These are phyloP conservation scores for Pseudorectes ferrugineus DNA, from an alignment of 2,113 vertebrate species.

Conservation along the genomic window DNA sequence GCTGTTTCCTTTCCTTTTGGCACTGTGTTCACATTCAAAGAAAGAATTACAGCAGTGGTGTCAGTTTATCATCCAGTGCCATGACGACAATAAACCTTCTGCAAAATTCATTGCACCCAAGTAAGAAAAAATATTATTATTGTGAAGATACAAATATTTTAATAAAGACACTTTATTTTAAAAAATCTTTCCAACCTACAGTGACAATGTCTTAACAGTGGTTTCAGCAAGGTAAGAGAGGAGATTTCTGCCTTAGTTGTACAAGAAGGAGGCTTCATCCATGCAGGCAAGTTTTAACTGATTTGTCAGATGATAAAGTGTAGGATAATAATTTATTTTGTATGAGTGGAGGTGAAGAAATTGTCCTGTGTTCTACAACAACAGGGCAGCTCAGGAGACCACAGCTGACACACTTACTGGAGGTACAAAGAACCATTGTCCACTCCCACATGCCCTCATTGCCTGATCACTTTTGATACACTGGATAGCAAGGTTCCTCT, in stretches of 20 bases:
- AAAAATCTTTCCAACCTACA: not conserved
- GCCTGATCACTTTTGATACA: fast-evolving
- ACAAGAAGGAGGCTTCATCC: not conserved
- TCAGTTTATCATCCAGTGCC: not conserved
- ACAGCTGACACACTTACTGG: not conserved
- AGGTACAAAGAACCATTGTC: not conserved
- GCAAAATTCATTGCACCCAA: not conserved
- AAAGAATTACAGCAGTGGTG: not conserved
- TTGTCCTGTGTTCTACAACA: not conserved
- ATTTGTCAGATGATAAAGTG: not conserved
- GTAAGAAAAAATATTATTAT: not conserved
- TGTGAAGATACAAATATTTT: not conserved
- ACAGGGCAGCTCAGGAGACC: not conserved
- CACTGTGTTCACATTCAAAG: not conserved
- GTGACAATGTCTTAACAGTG: not conserved
- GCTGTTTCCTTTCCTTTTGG: constrained; percentile 26
- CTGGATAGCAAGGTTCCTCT: not conserved
- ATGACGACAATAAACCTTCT: not conserved
- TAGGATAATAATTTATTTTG: not conserved
- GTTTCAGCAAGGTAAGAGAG: not conserved
- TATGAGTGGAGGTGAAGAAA: not conserved
- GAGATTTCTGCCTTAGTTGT: not conserved
- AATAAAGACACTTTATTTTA: not conserved
- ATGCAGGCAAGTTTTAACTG: not conserved
- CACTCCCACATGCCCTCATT: not conserved